A percentile compares a stretch with the other conserved stretches of the same genome.
phyloP scores from a whole-genome alignment of 2,888 invertebrate genomes.

The Baccha elongata region DNA sequence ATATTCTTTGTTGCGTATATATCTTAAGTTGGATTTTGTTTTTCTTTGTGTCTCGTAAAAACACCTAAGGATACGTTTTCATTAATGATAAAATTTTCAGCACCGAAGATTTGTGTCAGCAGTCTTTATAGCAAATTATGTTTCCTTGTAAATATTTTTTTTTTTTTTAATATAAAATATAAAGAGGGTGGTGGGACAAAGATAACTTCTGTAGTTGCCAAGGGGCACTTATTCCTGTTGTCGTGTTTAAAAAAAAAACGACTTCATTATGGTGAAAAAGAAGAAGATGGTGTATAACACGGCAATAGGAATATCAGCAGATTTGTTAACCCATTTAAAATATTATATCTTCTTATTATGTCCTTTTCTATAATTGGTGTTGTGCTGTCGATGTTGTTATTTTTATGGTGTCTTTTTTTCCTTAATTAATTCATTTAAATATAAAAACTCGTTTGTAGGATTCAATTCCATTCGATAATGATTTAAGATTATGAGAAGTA shows the following conservation, averaged over 20 bases:
- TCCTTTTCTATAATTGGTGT: slow-evolving; percentile 55
- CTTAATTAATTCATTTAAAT: background rate
- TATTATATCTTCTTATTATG: slow-evolving; percentile 5
- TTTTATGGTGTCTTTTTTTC: slow-evolving; percentile 10
- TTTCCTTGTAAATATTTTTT: slow-evolving; percentile 45
- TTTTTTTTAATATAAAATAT: background rate
- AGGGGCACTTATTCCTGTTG: slow-evolving; percentile 11
- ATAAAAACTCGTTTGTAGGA: too few species aligned
- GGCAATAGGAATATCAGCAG: slow-evolving; percentile 13
- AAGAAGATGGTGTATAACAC: background rate
- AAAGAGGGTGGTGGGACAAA: background rate
- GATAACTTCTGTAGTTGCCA: background rate
- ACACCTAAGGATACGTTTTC: slow-evolving; percentile 39
- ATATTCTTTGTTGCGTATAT: slow-evolving; percentile 42
- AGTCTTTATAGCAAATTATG: slow-evolving; percentile 35
- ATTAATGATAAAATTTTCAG: slow-evolving; percentile 22
- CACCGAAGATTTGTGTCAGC: slow-evolving; percentile 41
- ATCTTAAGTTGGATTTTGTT: slow-evolving; percentile 16
- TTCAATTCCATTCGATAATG: too few species aligned
- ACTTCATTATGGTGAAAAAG: background rate
- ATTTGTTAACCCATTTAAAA: background rate
- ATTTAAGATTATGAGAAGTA: too few species aligned
- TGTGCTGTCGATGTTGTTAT: slow-evolving; percentile 61
- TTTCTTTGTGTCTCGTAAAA: slow-evolving; percentile 35
- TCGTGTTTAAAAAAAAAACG: background rate